Conservation (phyloP, 2,797 vertebrate species). For the Rhynchonycteris naso region DNA sequence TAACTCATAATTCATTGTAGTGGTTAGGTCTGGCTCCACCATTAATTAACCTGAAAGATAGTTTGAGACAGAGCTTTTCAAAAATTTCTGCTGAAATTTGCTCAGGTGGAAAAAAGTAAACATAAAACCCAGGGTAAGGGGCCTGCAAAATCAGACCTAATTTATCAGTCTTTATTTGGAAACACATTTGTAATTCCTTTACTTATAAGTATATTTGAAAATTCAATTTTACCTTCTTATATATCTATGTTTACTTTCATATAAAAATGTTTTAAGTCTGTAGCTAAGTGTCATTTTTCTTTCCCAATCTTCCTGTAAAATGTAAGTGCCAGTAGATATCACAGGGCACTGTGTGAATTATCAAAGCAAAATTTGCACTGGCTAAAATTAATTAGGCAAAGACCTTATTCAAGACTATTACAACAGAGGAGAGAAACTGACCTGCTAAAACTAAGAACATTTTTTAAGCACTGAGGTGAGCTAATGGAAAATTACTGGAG, state of each 20-base stretch:
- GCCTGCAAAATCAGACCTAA: neutral
- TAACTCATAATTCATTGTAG: neutral
- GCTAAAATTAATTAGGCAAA: neutral
- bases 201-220: neutral
- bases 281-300: neutral
- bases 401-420: neutral
- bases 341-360: neutral
- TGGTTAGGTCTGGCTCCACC: neutral
- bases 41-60: neutral
- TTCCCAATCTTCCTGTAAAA: neutral
- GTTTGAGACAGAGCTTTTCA: neutral
- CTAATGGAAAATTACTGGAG: neutral
- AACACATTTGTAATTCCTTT: neutral
- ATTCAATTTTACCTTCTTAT: neutral
- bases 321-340: neutral
- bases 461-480: neutral
- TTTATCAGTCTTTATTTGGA: neutral
- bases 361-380: neutral
- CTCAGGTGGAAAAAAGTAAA: neutral
- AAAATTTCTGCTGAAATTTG: neutral
- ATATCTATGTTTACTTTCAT: neutral
- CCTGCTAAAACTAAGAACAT: neutral
- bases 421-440: neutral
- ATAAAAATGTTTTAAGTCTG: neutral
- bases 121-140: neutral